phyloP scores from a whole-genome alignment of 2,888 invertebrate species.

The Scaptomyza reducta region DNA sequence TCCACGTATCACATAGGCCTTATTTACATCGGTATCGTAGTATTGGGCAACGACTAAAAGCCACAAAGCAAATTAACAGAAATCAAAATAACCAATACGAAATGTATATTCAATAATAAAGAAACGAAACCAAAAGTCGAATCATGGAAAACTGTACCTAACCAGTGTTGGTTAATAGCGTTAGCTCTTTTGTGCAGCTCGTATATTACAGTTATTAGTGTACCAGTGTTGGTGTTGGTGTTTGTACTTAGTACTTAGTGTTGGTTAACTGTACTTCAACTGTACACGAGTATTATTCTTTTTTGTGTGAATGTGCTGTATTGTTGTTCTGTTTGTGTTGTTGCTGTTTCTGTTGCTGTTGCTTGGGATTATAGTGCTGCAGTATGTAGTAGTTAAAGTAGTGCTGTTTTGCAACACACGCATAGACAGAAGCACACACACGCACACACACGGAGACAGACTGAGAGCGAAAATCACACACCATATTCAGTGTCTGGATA shows the following conservation, averaged over 20 bases:
- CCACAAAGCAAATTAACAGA: constrained; percentile 28
- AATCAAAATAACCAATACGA: constrained; percentile 15
- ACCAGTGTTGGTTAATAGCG: constrained; percentile 69
- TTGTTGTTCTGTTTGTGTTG: constrained; percentile 27
- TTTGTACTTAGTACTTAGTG: constrained; percentile 48
- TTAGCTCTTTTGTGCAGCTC: constrained; percentile 52
- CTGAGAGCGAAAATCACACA: constrained; percentile 68
- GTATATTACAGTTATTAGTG: constrained; percentile 68
- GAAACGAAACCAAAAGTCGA: constrained; percentile 17
- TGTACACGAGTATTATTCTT: constrained; percentile 37
- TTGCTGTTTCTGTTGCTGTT: constrained; percentile 27
- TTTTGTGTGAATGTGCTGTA: constrained; percentile 30
- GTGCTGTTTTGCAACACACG: constrained; percentile 51
- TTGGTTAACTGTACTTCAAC: constrained; percentile 57
- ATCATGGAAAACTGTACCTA: constrained; percentile 36
- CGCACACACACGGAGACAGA: constrained; percentile 22
- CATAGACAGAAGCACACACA: constrained; percentile 60
- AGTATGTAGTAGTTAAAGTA: constrained; percentile 55
- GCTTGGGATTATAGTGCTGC: constrained; percentile 40
- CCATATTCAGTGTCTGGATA: constrained; percentile 84
- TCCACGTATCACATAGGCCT: constrained; percentile 94
- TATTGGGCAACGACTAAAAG: constrained; percentile 93
- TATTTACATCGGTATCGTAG: constrained; percentile 95
- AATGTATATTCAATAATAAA: constrained; percentile 27
- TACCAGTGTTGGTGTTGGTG: constrained; percentile 32